These are phyloP conservation scores for Archegozetes longisetosus DNA, from an alignment of 1,140 invertebrate species.

Conservation along the genomic window DNA sequence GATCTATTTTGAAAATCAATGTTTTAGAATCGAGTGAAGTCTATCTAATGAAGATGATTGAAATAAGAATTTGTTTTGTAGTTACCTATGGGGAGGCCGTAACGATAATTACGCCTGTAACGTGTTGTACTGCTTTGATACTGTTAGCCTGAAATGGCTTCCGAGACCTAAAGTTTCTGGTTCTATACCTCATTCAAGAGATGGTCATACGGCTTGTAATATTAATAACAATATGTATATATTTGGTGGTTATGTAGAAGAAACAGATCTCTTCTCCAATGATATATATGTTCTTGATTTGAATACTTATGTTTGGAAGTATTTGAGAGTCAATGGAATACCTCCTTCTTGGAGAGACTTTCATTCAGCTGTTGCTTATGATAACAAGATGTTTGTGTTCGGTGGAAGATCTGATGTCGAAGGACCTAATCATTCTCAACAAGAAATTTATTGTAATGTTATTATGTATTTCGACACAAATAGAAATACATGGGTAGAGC, in stretches of 20 bases:
- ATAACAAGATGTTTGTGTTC: slow-evolving; percentile 62
- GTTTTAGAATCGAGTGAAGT: no score
- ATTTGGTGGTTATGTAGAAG: slow-evolving; percentile 72
- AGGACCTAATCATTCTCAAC: slow-evolving; percentile 41
- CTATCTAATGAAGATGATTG: no score
- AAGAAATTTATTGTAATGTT: slow-evolving; percentile 58
- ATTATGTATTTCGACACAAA: slow-evolving; percentile 56
- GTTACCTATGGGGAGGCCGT: slow-evolving; percentile 81
- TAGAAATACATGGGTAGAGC: slow-evolving; percentile 47
- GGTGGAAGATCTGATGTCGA: slow-evolving; percentile 57
- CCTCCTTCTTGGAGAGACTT: slow-evolving; percentile 64
- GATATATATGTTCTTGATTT: slow-evolving; percentile 59
- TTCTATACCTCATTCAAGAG: slow-evolving; percentile 52
- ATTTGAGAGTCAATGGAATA: slow-evolving; percentile 38
- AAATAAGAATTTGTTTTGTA: no score
- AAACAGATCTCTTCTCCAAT: slow-evolving; percentile 56
- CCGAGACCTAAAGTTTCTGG: slow-evolving; percentile 43
- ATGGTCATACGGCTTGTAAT: slow-evolving; percentile 76
- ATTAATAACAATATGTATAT: slow-evolving; percentile 68
- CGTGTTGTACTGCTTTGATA: slow-evolving; percentile 58
- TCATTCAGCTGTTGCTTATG: slow-evolving; percentile 58
- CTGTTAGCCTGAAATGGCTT: slow-evolving; percentile 48
- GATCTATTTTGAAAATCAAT: no score
- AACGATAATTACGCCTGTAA: slow-evolving; percentile 66
- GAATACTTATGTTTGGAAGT: slow-evolving; percentile 50